phyloP scores from a whole-genome alignment of 1,140 invertebrate genomes.

The Oncopeltus fasciatus region DNA sequence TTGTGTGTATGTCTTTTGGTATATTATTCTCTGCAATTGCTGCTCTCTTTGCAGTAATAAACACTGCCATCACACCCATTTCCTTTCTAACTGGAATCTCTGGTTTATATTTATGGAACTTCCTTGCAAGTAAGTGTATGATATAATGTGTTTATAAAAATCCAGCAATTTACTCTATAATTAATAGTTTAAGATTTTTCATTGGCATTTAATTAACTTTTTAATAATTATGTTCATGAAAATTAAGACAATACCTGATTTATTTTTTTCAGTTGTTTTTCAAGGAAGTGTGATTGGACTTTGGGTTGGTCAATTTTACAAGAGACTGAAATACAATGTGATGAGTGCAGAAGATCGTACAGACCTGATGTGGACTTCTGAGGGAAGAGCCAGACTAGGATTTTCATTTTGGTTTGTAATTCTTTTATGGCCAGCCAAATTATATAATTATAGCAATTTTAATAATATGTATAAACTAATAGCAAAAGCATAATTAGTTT shows the following conservation, averaged over 20 bases:
- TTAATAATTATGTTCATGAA: neutral
- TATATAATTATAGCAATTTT: too few species aligned
- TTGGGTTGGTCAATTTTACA: constrained; percentile 61
- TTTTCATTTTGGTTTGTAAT: constrained; percentile 74
- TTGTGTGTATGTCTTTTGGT: constrained; percentile 45
- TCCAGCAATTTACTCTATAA: too few species aligned
- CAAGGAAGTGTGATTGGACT: constrained; percentile 49
- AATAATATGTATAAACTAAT: too few species aligned
- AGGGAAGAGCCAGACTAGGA: constrained; percentile 49
- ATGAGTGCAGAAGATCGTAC: constrained; percentile 56
- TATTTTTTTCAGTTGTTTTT: constrained; percentile 48
- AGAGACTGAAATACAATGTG: constrained; percentile 58
- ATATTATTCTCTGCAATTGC: constrained; percentile 49
- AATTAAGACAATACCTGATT: constrained; percentile 18
- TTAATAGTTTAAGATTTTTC: too few species aligned
- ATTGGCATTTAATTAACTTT: too few species aligned
- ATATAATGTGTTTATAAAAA: too few species aligned
- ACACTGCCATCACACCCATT: constrained; percentile 58
- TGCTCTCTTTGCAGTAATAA: constrained; percentile 60
- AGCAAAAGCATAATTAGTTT: too few species aligned
- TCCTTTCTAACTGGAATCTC: constrained; percentile 54
- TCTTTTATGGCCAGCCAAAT: too few species aligned
- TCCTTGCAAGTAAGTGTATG: constrained; percentile 54
- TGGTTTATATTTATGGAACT: constrained; percentile 68
- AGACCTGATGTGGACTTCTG: constrained; percentile 51